Percentiles rank a stretch among this genome's conserved stretches.
These are phyloP conservation scores for Drosophila quinaria DNA, from an alignment of 2,888 invertebrate species.

Conservation along the genomic window DNA sequence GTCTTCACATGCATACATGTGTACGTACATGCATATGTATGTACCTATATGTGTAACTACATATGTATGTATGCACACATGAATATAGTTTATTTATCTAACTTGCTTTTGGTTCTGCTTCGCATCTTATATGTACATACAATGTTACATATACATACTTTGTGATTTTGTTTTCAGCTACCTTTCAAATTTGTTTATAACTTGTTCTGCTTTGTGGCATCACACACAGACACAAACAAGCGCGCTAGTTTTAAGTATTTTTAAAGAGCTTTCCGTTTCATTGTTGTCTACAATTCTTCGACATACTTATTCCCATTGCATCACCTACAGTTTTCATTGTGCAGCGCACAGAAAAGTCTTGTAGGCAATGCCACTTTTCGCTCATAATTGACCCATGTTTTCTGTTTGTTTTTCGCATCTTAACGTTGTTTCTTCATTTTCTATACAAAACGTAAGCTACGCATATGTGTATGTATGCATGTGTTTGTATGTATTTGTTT, in stretches of 20 bases:
- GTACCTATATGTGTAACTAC: background rate
- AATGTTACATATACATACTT: constrained; percentile 8
- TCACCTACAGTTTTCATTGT: background rate
- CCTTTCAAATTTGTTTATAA: constrained; percentile 78
- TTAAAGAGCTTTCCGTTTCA: constrained; percentile 42
- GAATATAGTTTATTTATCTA: constrained; percentile 35
- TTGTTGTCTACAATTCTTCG: constrained; percentile 26
- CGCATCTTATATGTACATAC: constrained; percentile 28
- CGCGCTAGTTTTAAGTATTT: constrained; percentile 18
- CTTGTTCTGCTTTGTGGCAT: constrained; percentile 67
- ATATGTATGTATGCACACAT: constrained; percentile 5
- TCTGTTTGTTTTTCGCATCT: constrained; percentile 65
- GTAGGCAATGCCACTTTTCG: background rate
- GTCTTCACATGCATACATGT: constrained; percentile 25
- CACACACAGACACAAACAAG: background rate
- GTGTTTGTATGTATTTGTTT: constrained; percentile 43
- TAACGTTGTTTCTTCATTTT: constrained; percentile 55
- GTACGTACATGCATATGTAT: constrained; percentile 1
- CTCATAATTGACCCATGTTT: constrained; percentile 46
- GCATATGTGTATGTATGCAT: background rate
- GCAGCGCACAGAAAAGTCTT: constrained; percentile 34
- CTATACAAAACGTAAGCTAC: constrained; percentile 61
- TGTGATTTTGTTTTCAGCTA: constrained; percentile 55
- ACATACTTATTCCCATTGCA: constrained; percentile 19
- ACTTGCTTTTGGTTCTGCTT: constrained; percentile 40